These are phyloP conservation scores for Aphaenogaster ashmeadi DNA, from an alignment of 1,140 invertebrate genomes.

Conservation along the genomic window DNA sequence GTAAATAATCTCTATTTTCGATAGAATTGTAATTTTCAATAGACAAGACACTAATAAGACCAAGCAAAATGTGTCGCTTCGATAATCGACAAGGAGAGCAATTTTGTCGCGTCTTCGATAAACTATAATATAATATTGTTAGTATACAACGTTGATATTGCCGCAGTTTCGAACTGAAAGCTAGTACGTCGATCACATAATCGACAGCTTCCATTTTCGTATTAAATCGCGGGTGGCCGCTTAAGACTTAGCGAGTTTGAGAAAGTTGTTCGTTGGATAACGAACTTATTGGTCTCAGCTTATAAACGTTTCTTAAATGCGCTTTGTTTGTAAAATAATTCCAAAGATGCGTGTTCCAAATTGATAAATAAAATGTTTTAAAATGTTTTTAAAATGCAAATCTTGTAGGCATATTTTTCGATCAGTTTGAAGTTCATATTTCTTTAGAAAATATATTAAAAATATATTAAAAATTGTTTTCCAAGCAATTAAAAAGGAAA, in stretches of 20 bases:
- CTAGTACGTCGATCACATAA: conserved; percentile 47
- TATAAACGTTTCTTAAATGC: conserved; percentile 8
- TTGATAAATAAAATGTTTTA: background rate
- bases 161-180: conserved; percentile 51
- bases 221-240: conserved; percentile 45
- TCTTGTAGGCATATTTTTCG: background rate
- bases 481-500: conserved; percentile 4
- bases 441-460: background rate
- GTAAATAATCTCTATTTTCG: background rate
- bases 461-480: background rate
- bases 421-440: background rate
- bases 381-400: background rate
- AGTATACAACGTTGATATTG: conserved; percentile 56
- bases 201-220: conserved; percentile 64
- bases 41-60: conserved; percentile 11
- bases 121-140: conserved; percentile 53
- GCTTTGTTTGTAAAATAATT: conserved; percentile 35
- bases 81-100: conserved; percentile 38
- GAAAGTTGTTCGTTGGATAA: conserved; percentile 23
- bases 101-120: conserved; percentile 44
- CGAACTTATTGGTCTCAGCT: conserved; percentile 17
- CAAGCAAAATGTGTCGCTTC: background rate
- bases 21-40: background rate
- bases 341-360: background rate
- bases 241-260: conserved; percentile 36